Conservation (phyloP, 2,797 vertebrate genomes). For the Anguilla pacifica region DNA sequence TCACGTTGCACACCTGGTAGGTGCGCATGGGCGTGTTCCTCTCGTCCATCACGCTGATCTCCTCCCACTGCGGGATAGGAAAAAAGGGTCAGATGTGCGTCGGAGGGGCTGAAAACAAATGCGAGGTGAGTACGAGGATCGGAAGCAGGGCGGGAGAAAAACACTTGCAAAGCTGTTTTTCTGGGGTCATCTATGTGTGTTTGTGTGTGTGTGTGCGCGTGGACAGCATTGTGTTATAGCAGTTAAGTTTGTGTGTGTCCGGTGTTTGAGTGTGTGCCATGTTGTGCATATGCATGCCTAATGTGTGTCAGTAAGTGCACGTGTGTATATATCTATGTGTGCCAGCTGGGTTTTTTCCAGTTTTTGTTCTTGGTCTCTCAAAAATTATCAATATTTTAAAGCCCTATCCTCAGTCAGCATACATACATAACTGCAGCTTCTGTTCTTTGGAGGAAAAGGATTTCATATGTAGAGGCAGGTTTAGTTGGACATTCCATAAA, state of each 20-base stretch:
- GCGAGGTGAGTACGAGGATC: neutral
- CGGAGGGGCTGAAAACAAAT: neutral
- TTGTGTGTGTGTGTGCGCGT: conserved; percentile 13
- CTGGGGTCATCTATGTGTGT: conserved; percentile 54
- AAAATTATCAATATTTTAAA: neutral
- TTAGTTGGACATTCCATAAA: neutral
- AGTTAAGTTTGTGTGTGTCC: conserved; percentile 39
- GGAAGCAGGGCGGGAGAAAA: neutral
- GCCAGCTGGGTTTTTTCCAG: neutral
- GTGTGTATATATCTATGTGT: conserved; percentile 22
- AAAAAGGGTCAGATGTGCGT: neutral
- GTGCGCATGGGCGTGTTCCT: conserved; percentile 82
- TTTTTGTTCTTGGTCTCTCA: neutral
- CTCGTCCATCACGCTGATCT: conserved; percentile 86
- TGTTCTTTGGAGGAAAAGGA: neutral
- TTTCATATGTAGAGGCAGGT: neutral
- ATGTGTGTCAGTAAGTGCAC: conserved; percentile 48
- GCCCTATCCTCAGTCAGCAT: neutral
- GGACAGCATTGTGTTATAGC: too few relatives aligned
- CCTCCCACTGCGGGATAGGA: conserved; percentile 80
- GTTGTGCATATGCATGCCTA: conserved; percentile 15
- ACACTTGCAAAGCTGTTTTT: neutral
- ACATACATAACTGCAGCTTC: neutral
- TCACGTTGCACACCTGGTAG: conserved; percentile 83
- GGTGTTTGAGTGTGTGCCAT: neutral